Base-by-base conservation (phyloP, 1,140 invertebrate genomes). In the Bombus polaris region DNA sequence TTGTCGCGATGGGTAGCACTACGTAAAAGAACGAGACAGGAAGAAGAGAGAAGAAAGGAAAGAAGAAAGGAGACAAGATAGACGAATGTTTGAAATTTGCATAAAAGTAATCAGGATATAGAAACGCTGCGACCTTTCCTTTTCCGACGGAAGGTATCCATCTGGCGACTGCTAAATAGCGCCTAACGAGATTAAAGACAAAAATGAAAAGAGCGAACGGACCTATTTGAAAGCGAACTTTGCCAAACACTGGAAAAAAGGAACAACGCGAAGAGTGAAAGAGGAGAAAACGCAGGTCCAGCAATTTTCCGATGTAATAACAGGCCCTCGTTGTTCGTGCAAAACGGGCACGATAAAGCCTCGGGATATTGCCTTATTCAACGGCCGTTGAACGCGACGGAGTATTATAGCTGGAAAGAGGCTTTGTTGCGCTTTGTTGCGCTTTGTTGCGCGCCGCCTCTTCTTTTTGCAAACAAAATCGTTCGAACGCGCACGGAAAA, bases 291-390 rank as follows among this genome's bases (percentile, higher is more conserved):
- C 39, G 59, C 66, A 37, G 80, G 75, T 90, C 85, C 79, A 25
- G 80, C 87, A 89, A 90, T 90, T 89, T 89, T 62, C 81, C 88
- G 77, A 89, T 84, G 77, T 85, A 91, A 91, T 91, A 89, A 89
- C 85, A 83, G 73, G 68, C 72, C 37, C 73, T 53, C 1, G 47
- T 84, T 87, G 82, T 83, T 82, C 72, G 88, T 44, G 80, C 68
- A 83, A 85, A 90, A 91, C 71, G 77, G 68, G 44, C 68, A 66
- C 72, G 65, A 53, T 53, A 53, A 73, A 84, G 74, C 76, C 83
- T 72, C 74, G 75, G 86, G 83, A 91, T 90, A 89, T 90, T 90
- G 85, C 89, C 73, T 89, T 89, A 91, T 90, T 90, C 85, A 87
- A 74, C 53, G 82, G 72, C 42, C 79, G 37, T 80, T 74, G 80